Evolutionary conservation across 2,888 invertebrate genomes (phyloP), one percentile per base, ranked within the genome.

Genomic region (Drosophila differens): DNA sequence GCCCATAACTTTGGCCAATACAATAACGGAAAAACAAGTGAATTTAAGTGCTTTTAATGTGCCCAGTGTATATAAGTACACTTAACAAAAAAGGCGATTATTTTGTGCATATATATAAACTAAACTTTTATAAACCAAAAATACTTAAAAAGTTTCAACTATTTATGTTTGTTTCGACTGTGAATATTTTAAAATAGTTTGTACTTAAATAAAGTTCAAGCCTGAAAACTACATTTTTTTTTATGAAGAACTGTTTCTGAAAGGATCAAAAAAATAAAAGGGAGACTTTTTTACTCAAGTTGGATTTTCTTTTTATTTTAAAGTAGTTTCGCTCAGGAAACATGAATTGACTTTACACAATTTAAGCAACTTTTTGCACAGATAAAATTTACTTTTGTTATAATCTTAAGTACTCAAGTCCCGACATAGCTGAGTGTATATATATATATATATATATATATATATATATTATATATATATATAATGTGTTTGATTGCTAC

Each of bases 1-100:
- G 83, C 22, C 55, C 66, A 79, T 73, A 83, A 73, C 80, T 81
- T 81, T 79, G 68, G 52, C 59, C 64, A 65, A 70, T 70, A 63
- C 61, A 73, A 63, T 47, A 19, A 57, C 58, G 69, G 49, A 62
- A 58, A 62, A 53, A 69, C 47, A 73, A 77, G 55, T 71, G 66
- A 52, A 55, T 41, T 30, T 70, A 64, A 65, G 53, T 64, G 73
- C 65, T 39, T 64, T 66, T 65, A 55, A 39, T 74, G 52, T 47
- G 14, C 32, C 14, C 14, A 25, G 10, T 33, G 4, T 44, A 3
- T 16, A 33, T 32, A 28, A 35, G 5, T 37, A 6, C 55, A 55
- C 37, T 28, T 28, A 0, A 14, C 19, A 6, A n/a, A 28, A 57
- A 28, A 28, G 4, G 14, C 1, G 25, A 25, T 22, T 44, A 44